phyloP scores from a whole-genome alignment of 2,797 vertebrate species.

The Darevskia nairensis region DNA sequence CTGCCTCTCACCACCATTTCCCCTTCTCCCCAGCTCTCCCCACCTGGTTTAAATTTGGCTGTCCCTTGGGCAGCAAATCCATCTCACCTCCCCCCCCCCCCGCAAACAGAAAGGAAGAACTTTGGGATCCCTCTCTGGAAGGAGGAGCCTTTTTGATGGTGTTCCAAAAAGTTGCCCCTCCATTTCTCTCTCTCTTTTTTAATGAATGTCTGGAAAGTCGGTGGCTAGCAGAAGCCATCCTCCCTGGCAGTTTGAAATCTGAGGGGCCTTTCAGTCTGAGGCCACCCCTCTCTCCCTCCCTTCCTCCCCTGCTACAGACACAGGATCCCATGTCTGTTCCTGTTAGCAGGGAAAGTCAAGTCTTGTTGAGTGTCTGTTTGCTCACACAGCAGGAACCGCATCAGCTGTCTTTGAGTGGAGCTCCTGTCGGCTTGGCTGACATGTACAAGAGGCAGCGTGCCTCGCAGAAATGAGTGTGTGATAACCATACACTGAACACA shows the following conservation, averaged over 20 bases:
- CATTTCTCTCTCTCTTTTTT: not conserved
- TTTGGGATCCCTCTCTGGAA: not conserved
- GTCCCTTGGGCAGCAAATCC: not conserved
- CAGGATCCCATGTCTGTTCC: conserved; percentile 69
- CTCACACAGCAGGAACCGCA: conserved; percentile 64
- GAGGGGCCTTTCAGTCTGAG: conserved; percentile 55
- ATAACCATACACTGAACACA: conserved; percentile 68
- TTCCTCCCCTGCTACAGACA: conserved; percentile 25
- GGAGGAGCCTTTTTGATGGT: not conserved
- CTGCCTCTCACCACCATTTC: not conserved
- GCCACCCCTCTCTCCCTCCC: not conserved
- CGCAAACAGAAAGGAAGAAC: too few species aligned
- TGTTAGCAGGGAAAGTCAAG: conserved; percentile 75
- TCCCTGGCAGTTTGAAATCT: conserved; percentile 2
- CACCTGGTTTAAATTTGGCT: not conserved
- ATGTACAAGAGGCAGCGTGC: conserved; percentile 69
- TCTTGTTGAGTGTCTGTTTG: conserved; percentile 69
- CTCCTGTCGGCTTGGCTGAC: conserved; percentile 70
- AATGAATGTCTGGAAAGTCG: conserved; percentile 33
- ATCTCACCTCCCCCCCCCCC: not conserved
- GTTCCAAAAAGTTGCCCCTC: not conserved
- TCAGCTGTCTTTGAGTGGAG: conserved; percentile 63
- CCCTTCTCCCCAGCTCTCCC: not conserved
- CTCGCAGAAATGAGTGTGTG: conserved; percentile 71
- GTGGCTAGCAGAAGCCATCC: conserved; percentile 10